Percentiles rank a stretch among this genome's conserved stretches.
Conservation (phyloP, 2,888 invertebrate species). For the Spodoptera littoralis region DNA sequence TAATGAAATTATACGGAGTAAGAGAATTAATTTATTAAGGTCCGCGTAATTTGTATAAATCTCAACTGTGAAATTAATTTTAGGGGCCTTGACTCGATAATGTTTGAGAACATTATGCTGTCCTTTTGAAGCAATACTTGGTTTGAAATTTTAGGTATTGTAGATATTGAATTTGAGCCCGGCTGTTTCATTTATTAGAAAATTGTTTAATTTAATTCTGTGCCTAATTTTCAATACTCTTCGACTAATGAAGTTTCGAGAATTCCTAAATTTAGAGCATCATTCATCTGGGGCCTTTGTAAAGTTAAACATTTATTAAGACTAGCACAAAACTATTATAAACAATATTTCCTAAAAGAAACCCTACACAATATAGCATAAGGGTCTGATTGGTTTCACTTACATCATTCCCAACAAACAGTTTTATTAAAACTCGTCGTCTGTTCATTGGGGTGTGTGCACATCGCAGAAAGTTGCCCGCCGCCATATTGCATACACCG, state of each 20-base stretch:
- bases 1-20: conserved; percentile 54
- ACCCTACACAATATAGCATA: conserved; percentile 9
- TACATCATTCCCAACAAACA: conserved; percentile 37
- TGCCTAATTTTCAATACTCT: too few relatives aligned
- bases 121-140: conserved; percentile 16
- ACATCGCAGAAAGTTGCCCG: conserved; percentile 53
- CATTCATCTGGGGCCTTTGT: neutral
- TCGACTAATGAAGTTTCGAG: too few relatives aligned
- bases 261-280: too few relatives aligned
- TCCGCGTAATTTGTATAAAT: conserved; percentile 50
- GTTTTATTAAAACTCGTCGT: conserved; percentile 52
- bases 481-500: conserved; percentile 53
- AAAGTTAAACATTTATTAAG: neutral
- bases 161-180: neutral
- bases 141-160: conserved; percentile 4
- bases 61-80: conserved; percentile 50
- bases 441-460: conserved; percentile 44
- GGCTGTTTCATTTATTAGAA: conserved; percentile 6
- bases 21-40: conserved; percentile 54
- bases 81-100: conserved; percentile 41
- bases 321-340: conserved; percentile 6
- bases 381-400: conserved; percentile 44
- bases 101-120: conserved; percentile 41
- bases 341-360: conserved; percentile 10
- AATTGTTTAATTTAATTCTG: too few relatives aligned